These are phyloP conservation scores for Ptiloglossa arizonensis DNA, from an alignment of 1,140 invertebrate genomes.

Conservation along the genomic window DNA sequence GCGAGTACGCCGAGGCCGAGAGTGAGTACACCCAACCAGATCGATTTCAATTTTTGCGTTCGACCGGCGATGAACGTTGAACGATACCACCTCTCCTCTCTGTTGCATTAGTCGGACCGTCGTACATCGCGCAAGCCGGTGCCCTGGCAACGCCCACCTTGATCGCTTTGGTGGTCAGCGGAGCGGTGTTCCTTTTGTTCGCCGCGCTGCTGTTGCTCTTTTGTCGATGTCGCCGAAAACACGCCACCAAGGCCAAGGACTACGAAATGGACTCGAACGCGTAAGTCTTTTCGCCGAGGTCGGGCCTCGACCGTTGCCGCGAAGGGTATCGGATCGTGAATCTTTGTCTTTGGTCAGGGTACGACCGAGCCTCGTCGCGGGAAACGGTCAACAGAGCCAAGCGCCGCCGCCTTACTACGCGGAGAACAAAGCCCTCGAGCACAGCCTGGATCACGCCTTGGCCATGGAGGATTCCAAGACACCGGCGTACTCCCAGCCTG, in stretches of 20 bases:
- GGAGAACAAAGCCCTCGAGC: constrained; percentile 95
- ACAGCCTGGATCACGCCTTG: constrained; percentile 90
- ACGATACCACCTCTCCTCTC: background rate
- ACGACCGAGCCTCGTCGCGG: constrained; percentile 88
- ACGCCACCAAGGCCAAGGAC: constrained; percentile 93
- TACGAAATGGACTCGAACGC: constrained; percentile 92
- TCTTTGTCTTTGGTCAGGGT: constrained; percentile 74
- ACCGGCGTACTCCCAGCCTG: constrained; percentile 90
- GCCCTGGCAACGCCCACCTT: constrained; percentile 89
- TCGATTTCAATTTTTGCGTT: too few relatives aligned
- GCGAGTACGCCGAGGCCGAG: constrained; percentile 90
- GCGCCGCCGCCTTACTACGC: constrained; percentile 92
- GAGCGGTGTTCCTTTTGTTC: constrained; percentile 90
- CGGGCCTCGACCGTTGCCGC: background rate
- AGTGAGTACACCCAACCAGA: constrained; percentile 88
- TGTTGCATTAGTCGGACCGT: constrained; percentile 86
- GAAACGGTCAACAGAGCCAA: constrained; percentile 87
- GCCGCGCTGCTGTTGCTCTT: constrained; percentile 90
- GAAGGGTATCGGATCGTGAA: background rate
- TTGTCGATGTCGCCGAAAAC: constrained; percentile 92
- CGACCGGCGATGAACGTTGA: too few relatives aligned
- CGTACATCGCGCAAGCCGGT: constrained; percentile 90
- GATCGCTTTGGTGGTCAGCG: constrained; percentile 91
- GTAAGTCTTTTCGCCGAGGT: constrained; percentile 74
- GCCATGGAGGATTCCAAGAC: constrained; percentile 92